Evolutionary conservation across 2,797 vertebrate species (phyloP), one percentile per base, ranked within the genome.

Genomic region (Rallus crepitans): DNA sequence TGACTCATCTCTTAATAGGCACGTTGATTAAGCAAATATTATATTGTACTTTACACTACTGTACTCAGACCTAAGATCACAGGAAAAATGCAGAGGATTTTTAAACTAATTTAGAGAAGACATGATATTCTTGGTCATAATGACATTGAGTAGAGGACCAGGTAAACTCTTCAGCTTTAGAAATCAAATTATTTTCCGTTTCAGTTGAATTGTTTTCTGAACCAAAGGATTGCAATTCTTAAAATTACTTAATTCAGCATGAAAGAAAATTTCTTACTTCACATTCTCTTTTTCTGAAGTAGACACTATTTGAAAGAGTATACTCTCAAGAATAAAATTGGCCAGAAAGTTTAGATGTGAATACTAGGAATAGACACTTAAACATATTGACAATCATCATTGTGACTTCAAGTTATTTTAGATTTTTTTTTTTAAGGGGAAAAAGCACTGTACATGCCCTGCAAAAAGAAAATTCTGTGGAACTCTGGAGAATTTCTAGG

Each of bases 401-500:
- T 71, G 45, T 70, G 25, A 73, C 10, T 56, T 75, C 14, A 50
- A 68, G 25, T 30, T 81, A 37, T 50, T 73, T 90, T 25, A n/a
- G 24, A 1, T 0, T 4, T 0, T 4, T 0, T 4, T 39, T 68
- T 39, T 79, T 50, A n/a, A n/a, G 13, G 24, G 11, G 24, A 3
- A 37, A 77, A 84, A 33, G 9, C 24, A 50, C 4, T 42, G 12
- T 25, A 16, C 5, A 8, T 33, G 21, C 37, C 6, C 40, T 72
- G 31, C 31, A 70, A 78, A 83, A 87, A 59, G 7, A 73, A 79
- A 53, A 7, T 42, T 76, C 18, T 68, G 9, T 9, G 75, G 57
- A 78, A 45, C 37, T 30, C 25, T 39, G 10, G 30, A 69, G 53
- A 33, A 66, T 77, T 42, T 64, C 60, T 37, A 40, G 35, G 7